Evolutionary conservation across 2,797 vertebrate genomes (phyloP), one percentile per base, ranked within the genome.

Genomic region (Gallinago solitaria): DNA sequence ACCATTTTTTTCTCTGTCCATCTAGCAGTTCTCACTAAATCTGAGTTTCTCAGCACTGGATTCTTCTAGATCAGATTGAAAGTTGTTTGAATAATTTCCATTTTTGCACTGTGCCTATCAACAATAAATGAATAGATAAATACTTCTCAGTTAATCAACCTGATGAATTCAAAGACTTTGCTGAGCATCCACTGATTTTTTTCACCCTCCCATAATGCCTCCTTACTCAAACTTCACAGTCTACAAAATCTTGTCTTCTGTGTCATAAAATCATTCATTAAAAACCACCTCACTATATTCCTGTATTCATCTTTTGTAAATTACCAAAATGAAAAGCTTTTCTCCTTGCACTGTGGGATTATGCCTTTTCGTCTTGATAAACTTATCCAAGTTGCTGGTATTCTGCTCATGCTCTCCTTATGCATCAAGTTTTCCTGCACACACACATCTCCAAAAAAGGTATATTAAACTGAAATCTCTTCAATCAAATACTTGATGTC

Each of bases 191-290:
- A 6, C 15, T 23, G 12, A 30, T 45, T 43, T 77, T 84, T 87
- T 87, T 28, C 7, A 2, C 5, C 1, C 33, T 54, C 3, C 9
- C 19, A n/a, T 24, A 76, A 47, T 3, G 1, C 5, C 25, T 73
- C 30, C 23, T 51, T 43, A 75, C 57, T 85, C 54, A 65, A 94
- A 79, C 32, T 37, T 87, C 35, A 75, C 32, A 19, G 19, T n/a
- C 71, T 53, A 47, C 12, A 21, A 37, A 45, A 61, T 41, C 14
- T 79, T 43, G 18, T 79, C 41, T 73, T 83, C 73, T 56, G 2
- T 63, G 28, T 33, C 47, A 69, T 17, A 80, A 75, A 75, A 43
- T 8, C 11, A 24, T 57, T 65, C 43, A 76, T 37, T 54, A 73
- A 73, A 93, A 82, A 41, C 2, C 12, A 50, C 18, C 54, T 53